phyloP scores from a whole-genome alignment of 1,140 invertebrate genomes.

The Mizuhopecten yessoensis region DNA sequence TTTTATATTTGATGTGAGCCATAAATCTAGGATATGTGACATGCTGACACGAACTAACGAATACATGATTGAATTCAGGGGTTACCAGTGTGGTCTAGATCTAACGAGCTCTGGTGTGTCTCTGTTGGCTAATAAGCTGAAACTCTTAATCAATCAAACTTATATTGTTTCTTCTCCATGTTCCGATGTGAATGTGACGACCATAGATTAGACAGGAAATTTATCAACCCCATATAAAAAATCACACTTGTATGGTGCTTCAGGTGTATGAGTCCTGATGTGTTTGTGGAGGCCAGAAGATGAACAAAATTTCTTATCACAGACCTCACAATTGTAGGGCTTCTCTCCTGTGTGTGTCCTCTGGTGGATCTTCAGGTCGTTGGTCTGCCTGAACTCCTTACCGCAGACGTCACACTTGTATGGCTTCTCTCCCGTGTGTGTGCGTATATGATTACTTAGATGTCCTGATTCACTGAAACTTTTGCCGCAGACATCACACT shows the following conservation, averaged over 20 bases:
- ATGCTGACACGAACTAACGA: too few species aligned
- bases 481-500: neutral
- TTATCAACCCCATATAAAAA: neutral
- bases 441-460: conserved; percentile 93
- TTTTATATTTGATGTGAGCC: too few species aligned
- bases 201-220: neutral
- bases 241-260: neutral
- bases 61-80: too few species aligned
- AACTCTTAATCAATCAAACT: too few species aligned
- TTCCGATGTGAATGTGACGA: too few species aligned
- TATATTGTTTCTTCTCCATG: too few species aligned
- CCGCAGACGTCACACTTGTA: conserved; percentile 51
- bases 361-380: conserved; percentile 36
- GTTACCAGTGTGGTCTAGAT: too few species aligned
- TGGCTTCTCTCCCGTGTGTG: conserved; percentile 63
- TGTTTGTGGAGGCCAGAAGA: neutral
- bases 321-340: conserved; percentile 42
- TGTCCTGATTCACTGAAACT: neutral
- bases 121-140: too few species aligned
- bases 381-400: neutral
- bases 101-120: too few species aligned
- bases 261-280: neutral
- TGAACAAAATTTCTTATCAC: conserved; percentile 29
- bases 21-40: too few species aligned
- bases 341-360: conserved; percentile 48